Conservation (phyloP, 64 coral and sea anemone genomes). For the Acropora yongei region DNA sequence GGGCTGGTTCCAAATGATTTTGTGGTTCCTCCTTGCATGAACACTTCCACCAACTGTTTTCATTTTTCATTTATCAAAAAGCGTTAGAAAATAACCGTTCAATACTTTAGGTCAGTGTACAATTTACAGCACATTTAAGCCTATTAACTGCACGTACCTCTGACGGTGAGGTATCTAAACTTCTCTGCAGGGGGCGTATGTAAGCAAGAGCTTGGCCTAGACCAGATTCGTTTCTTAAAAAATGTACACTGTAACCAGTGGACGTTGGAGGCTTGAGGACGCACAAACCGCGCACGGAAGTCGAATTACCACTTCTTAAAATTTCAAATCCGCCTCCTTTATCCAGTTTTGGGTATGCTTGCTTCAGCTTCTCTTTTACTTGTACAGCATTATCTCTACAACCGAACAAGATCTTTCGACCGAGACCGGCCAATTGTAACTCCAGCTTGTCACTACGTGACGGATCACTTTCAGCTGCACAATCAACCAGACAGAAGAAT, state of each 20-base stretch:
- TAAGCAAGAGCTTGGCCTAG: not conserved
- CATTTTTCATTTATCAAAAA: not conserved
- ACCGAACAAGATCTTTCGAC: slow-evolving; percentile 12
- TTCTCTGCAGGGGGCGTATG: too few relatives aligned
- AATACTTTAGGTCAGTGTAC: not conserved
- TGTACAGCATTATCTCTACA: not conserved
- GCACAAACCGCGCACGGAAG: slow-evolving; percentile 3
- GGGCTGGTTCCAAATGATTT: not conserved
- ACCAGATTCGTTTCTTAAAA: not conserved
- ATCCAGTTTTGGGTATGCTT: too few relatives aligned
- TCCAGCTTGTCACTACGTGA: not conserved
- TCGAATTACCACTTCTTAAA: not conserved
- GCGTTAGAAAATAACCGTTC: not conserved
- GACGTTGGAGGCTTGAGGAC: slow-evolving; percentile 1
- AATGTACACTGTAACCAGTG: not conserved
- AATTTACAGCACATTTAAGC: not conserved
- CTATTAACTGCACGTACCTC: not conserved
- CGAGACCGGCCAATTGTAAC: slow-evolving; percentile 15
- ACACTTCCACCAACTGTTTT: slow-evolving; percentile 5
- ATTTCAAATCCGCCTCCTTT: too few relatives aligned
- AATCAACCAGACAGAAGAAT: slow-evolving; percentile 18
- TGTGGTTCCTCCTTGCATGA: not conserved
- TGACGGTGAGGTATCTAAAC: too few relatives aligned
- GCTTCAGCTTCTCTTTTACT: not conserved
- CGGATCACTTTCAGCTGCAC: slow-evolving; percentile 1